Evolutionary conservation across 2,888 invertebrate species (phyloP).

Genomic region (Chalcis sispes): DNA sequence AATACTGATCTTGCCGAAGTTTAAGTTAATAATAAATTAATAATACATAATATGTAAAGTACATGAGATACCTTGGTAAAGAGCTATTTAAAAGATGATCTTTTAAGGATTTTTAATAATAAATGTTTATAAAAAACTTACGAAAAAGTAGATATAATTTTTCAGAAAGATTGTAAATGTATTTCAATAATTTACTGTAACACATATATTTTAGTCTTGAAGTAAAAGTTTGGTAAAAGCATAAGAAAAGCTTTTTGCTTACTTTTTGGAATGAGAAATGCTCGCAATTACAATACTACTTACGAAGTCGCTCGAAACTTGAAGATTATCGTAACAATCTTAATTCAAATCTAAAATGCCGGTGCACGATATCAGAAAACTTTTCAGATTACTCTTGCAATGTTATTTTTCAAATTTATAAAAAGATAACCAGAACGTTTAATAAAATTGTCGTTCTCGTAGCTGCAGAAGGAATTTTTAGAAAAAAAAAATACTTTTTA

Average conservation of each 20-base stretch:
- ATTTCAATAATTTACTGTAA: not conserved
- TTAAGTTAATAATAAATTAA: no score
- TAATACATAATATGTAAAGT: no score
- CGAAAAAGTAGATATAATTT: not conserved
- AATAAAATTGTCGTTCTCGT: conserved; percentile 36
- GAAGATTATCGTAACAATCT: conserved; percentile 47
- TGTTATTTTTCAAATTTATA: conserved; percentile 51
- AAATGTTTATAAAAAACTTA: no score
- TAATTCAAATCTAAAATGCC: conserved; percentile 52
- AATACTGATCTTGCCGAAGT: no score
- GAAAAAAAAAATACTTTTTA: conserved; percentile 14
- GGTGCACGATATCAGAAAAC: conserved; percentile 43
- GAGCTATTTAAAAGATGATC: no score
- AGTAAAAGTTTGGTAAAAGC: conserved; percentile 18
- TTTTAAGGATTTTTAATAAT: no score
- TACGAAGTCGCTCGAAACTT: conserved; percentile 42
- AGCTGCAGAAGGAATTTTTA: not conserved
- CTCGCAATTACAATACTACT: conserved; percentile 50
- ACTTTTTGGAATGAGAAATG: conserved; percentile 39
- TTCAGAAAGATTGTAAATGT: not conserved
- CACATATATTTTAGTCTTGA: not conserved
- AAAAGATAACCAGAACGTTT: conserved; percentile 44
- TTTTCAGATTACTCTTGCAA: conserved; percentile 44
- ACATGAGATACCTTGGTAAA: no score
- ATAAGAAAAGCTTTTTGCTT: conserved; percentile 34